Evolutionary conservation across 2,888 invertebrate genomes (phyloP).

Genomic region (Linnaemya vulpina): DNA sequence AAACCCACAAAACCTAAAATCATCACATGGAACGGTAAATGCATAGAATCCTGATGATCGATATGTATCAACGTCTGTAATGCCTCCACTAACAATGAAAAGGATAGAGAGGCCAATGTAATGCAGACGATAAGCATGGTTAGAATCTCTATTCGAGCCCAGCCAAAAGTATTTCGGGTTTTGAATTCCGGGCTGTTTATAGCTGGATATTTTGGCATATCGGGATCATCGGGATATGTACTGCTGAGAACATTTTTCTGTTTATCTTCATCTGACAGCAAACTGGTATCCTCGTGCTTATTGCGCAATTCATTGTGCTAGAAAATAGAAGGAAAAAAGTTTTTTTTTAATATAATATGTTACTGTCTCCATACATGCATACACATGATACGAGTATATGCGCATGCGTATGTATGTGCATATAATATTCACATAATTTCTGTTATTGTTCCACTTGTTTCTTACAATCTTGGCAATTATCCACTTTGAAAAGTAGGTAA

Average conservation of each 20-base stretch:
- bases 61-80: constrained; percentile 91
- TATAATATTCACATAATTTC: constrained; percentile 37
- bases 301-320: constrained; percentile 68
- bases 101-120: constrained; percentile 91
- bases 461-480: constrained; percentile 62
- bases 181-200: constrained; percentile 83
- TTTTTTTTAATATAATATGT: constrained; percentile 3
- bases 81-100: constrained; percentile 91
- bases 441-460: constrained; percentile 10
- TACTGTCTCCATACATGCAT: neutral
- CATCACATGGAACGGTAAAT: constrained; percentile 89
- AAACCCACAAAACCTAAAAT: constrained; percentile 88
- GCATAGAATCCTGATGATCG: constrained; percentile 88
- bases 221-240: constrained; percentile 9
- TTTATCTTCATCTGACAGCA: constrained; percentile 62
- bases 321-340: constrained; percentile 25
- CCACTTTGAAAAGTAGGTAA: constrained; percentile 66
- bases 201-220: constrained; percentile 1
- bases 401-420: neutral
- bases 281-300: constrained; percentile 49
- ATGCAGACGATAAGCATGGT: constrained; percentile 92
- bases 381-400: neutral
- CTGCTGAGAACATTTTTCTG: constrained; percentile 80
- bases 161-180: constrained; percentile 94
- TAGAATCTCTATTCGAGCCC: constrained; percentile 95